Percentiles rank a stretch among this genome's conserved stretches.
These are phyloP conservation scores for Listronotus oregonensis DNA, from an alignment of 1,140 invertebrate species.

Conservation along the genomic window DNA sequence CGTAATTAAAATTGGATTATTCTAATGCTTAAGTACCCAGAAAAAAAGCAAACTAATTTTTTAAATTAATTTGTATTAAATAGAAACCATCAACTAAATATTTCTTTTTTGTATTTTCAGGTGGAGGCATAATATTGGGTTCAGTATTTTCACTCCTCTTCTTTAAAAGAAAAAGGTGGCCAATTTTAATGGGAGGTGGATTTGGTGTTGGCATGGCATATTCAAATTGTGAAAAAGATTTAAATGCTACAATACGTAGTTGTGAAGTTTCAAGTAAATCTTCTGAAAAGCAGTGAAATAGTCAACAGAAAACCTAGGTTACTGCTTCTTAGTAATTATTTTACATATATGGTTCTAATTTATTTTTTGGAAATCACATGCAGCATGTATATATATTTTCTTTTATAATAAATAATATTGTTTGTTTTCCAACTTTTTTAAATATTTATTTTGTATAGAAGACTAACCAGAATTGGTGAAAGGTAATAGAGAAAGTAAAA, in stretches of 20 bases:
- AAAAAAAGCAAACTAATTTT: too few species aligned
- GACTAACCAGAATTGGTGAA: too few species aligned
- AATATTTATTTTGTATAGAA: too few species aligned
- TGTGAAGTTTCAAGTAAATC: slow-evolving; percentile 19
- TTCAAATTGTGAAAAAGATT: slow-evolving; percentile 72
- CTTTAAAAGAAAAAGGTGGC: slow-evolving; percentile 70
- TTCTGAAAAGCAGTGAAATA: slow-evolving; percentile 16
- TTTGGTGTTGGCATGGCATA: slow-evolving; percentile 79
- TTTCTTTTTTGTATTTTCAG: slow-evolving; percentile 54
- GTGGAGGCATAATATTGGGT: slow-evolving; percentile 70
- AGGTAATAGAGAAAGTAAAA: too few species aligned
- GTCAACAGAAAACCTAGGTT: slow-evolving; percentile 1
- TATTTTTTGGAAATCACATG: slow-evolving; percentile 26
- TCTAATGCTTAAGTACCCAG: too few species aligned
- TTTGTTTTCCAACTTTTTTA: slow-evolving; percentile 12
- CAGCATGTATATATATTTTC: slow-evolving; percentile 36
- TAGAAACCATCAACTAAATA: neutral
- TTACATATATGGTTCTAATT: slow-evolving; percentile 28
- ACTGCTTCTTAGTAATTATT: slow-evolving; percentile 29
- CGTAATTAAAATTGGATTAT: too few species aligned
- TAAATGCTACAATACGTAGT: slow-evolving; percentile 57
- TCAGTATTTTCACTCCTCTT: slow-evolving; percentile 72
- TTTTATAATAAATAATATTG: slow-evolving; percentile 26
- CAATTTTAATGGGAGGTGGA: slow-evolving; percentile 70
- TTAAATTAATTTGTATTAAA: too few species aligned